phyloP scores from a whole-genome alignment of 2,797 vertebrate genomes.

The Gymnothorax javanicus region DNA sequence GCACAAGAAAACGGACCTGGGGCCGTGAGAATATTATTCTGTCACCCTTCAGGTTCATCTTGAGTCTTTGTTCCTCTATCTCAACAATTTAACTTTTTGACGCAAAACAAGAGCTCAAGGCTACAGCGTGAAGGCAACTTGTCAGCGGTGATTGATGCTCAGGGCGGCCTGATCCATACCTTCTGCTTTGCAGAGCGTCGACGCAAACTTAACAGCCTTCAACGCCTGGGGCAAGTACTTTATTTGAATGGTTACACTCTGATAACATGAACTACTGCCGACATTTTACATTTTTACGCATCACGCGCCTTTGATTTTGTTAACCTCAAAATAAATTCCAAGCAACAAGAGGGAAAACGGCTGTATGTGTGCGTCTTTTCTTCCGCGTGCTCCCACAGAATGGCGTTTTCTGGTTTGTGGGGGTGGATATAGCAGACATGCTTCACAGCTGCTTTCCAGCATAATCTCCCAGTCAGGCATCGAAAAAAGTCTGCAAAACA shows the following conservation, averaged over 20 bases:
- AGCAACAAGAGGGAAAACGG: not conserved
- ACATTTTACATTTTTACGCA: conserved; percentile 6
- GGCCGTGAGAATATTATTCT: conserved; percentile 11
- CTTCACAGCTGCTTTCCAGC: not conserved
- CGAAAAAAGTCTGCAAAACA: not conserved
- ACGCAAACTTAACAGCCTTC: conserved; percentile 28
- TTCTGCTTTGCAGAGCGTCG: conserved; percentile 17
- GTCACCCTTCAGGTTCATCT: not conserved
- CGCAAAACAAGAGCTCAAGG: conserved; percentile 28
- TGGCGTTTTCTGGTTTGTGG: not conserved
- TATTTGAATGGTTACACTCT: conserved; percentile 22
- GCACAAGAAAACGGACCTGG: not conserved
- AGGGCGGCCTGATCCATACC: conserved; percentile 19
- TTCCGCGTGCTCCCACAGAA: not conserved
- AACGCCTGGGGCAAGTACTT: conserved; percentile 25
- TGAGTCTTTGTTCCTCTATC: conserved; percentile 10
- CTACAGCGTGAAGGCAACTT: conserved; percentile 4
- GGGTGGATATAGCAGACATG: not conserved
- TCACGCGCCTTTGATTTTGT: not conserved
- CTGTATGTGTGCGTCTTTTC: not conserved
- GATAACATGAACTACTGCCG: conserved; percentile 8
- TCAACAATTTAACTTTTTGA: conserved; percentile 4
- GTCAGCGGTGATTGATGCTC: conserved; percentile 24
- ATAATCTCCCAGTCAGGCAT: not conserved
- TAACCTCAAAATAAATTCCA: not conserved